Evolutionary conservation across 1,140 invertebrate species (phyloP).

Genomic region (Ruditapes philippinarum): DNA sequence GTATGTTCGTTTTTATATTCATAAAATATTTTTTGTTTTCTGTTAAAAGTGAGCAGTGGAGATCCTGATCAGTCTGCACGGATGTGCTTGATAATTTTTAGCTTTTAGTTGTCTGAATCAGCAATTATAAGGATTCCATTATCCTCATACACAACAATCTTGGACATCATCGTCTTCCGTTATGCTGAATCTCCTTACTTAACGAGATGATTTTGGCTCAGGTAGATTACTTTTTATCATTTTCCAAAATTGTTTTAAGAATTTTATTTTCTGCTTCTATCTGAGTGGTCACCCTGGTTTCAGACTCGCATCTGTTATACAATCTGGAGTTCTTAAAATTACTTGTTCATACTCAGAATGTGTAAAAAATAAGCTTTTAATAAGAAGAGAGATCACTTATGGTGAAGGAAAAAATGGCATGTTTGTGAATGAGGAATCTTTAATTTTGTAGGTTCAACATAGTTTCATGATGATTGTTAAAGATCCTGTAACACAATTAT

Average conservation of each 20-base stretch:
- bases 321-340: not conserved
- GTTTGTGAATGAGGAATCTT: not conserved
- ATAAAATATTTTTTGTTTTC: no score
- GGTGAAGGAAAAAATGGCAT: not conserved
- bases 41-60: no score
- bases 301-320: constrained; percentile 24
- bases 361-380: constrained; percentile 20
- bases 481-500: no score
- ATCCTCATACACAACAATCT: constrained; percentile 32
- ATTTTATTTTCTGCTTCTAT: constrained; percentile 35
- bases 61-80: no score
- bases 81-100: constrained; percentile 46
- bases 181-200: constrained; percentile 26
- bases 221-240: not conserved
- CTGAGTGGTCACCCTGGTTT: not conserved
- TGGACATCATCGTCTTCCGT: not conserved
- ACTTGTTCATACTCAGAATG: constrained; percentile 26
- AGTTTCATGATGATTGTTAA: constrained; percentile 6
- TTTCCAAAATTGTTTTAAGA: constrained; percentile 4
- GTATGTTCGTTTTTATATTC: no score
- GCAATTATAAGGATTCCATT: constrained; percentile 20
- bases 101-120: constrained; percentile 21
- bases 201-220: not conserved
- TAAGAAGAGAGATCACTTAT: not conserved
- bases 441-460: not conserved